Evolutionary conservation across 2,797 vertebrate genomes (phyloP).

Genomic region (Macropodus opercularis): DNA sequence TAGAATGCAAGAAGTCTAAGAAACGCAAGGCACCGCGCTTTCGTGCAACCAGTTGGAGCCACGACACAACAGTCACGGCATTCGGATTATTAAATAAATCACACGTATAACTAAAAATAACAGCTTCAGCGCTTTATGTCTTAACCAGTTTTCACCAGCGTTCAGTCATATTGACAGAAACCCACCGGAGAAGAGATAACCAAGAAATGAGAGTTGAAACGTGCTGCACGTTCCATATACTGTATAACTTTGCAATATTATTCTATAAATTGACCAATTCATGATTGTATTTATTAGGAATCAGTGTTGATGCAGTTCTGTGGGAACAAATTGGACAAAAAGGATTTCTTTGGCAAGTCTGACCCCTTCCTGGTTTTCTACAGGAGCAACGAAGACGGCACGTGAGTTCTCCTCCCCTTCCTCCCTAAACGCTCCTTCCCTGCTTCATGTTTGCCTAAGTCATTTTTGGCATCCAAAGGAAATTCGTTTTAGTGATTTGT

Average conservation of each 20-base stretch:
- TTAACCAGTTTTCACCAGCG: background rate
- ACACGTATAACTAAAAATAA: too few species aligned
- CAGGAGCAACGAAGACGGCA: constrained; percentile 93
- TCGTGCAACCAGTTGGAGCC: too few species aligned
- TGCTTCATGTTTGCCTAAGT: constrained; percentile 35
- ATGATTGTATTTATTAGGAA: constrained; percentile 78
- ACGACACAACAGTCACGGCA: too few species aligned
- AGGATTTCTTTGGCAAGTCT: constrained; percentile 95
- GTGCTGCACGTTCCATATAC: too few species aligned
- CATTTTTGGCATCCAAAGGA: constrained; percentile 44
- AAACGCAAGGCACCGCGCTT: too few species aligned
- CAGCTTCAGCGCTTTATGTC: too few species aligned
- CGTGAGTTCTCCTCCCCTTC: constrained; percentile 77
- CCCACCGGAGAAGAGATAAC: background rate
- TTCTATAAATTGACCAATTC: background rate
- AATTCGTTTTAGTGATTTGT: constrained; percentile 70
- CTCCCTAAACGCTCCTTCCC: background rate
- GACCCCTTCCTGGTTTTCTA: constrained; percentile 93
- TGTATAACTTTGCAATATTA: too few species aligned
- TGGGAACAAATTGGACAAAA: constrained; percentile 94
- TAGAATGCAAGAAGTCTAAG: too few species aligned
- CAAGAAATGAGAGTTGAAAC: background rate
- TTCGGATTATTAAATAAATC: too few species aligned
- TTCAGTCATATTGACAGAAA: background rate
- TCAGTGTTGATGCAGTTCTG: constrained; percentile 95